Base-by-base conservation (phyloP, 2,888 invertebrate genomes). In the Agrochola litura region DNA sequence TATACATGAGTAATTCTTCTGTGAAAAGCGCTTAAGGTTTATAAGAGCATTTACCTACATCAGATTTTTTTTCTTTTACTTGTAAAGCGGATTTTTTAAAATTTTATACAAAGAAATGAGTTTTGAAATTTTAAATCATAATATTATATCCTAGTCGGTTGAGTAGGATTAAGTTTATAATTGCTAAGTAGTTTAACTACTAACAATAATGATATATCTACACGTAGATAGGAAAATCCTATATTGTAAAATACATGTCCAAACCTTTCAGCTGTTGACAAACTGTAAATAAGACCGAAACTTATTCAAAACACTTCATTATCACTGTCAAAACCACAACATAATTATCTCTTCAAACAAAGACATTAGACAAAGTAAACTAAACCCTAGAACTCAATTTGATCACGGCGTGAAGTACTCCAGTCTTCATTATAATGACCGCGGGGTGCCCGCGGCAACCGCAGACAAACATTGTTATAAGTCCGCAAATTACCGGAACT, bases 401-500 rank as follows among this genome's bases (percentile, higher is more conserved):
- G 19, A 41, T 49, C 41, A 54, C 46, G 19, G 71, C 68, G 71
- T 54, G 78, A 60, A 75, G n/a, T 61, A 25, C 63, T 66, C 66
- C 43, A 58, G 52, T 16, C 65, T 54, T 56, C 43, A n/a, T 37
- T 58, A 52, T 73, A 81, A 76, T 75, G 74, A 82, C 67, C n/a
- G 43, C 71, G 49, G 58, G 61, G 54, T n/a, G 82, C 64, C 73
- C 60, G 52, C 69, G 43, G 54, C 52, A 4, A 56, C 77, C 74
- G 52, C 69, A 67, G 60, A 85, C 86, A 78, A 86, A 82, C 83
- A 82, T 75, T 78, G 78, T 82, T 73, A 69, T 69, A 75, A 74
- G 60, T 66, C 73, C 54, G 68, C 58, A 81, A 84, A 85, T 85
- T 73, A 67, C 74, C 72, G 84, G 56, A 64, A 63, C 78, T 68